These are phyloP conservation scores for Cecidostiba fungosa DNA, from an alignment of 2,888 invertebrate genomes.

Conservation along the genomic window DNA sequence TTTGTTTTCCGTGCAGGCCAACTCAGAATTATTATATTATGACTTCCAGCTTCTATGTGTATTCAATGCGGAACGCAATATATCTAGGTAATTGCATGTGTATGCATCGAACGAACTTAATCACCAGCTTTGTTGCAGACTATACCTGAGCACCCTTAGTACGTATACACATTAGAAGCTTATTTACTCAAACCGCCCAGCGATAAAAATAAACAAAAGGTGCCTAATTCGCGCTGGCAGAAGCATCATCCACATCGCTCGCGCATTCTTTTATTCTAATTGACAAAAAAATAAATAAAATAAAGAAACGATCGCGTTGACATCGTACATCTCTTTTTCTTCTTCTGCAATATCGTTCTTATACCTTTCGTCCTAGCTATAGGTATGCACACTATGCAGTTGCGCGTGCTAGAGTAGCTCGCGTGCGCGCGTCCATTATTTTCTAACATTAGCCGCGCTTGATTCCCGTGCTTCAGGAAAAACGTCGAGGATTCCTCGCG, in stretches of 20 bases:
- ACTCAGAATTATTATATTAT: neutral
- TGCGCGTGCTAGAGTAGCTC: neutral
- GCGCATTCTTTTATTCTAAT: neutral
- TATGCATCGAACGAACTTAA: too few species aligned
- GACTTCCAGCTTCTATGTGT: neutral
- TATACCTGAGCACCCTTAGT: neutral
- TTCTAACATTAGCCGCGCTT: conserved; percentile 48
- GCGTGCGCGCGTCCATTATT: conserved; percentile 47
- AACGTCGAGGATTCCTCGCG: conserved; percentile 31
- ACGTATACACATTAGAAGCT: neutral
- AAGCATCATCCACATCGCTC: too few species aligned
- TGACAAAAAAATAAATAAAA: too few species aligned
- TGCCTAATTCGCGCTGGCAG: conserved; percentile 2
- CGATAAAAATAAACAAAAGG: conserved; percentile 28
- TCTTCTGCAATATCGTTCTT: neutral
- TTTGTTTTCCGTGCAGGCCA: neutral
- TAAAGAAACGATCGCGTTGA: neutral
- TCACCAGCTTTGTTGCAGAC: too few species aligned
- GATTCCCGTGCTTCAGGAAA: conserved; percentile 43
- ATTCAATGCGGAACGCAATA: neutral
- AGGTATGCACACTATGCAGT: neutral
- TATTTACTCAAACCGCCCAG: neutral
- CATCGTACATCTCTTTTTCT: neutral
- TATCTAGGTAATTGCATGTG: neutral
- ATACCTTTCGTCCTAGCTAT: neutral